These are phyloP conservation scores for Scaptomyza caliginosa DNA, from an alignment of 2,888 invertebrate genomes.

Conservation along the genomic window DNA sequence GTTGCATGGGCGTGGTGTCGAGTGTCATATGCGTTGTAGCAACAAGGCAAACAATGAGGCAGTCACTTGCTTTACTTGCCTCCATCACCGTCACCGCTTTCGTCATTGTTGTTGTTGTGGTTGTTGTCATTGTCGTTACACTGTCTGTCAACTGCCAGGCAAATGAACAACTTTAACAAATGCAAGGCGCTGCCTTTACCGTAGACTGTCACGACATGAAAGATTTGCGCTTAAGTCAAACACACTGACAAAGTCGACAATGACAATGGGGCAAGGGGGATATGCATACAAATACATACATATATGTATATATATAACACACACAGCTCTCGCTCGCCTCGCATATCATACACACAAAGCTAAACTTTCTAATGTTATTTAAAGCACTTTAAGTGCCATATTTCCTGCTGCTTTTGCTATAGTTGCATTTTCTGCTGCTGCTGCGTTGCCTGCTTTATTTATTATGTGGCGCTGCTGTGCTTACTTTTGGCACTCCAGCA, in stretches of 20 bases:
- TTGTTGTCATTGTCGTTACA: slow-evolving; percentile 20
- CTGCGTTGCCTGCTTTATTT: slow-evolving; percentile 65
- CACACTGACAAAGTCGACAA: slow-evolving; percentile 74
- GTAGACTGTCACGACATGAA: slow-evolving; percentile 72
- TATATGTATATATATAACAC: background rate
- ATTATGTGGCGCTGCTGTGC: slow-evolving; percentile 76
- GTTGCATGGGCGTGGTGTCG: slow-evolving; percentile 64
- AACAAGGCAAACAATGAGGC: slow-evolving; percentile 73
- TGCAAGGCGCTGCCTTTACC: slow-evolving; percentile 59
- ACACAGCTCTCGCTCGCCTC: slow-evolving; percentile 9
- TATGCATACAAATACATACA: background rate
- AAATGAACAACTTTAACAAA: slow-evolving; percentile 79
- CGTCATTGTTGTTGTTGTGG: slow-evolving; percentile 16
- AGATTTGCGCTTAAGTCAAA: slow-evolving; percentile 74
- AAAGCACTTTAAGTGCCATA: slow-evolving; percentile 79
- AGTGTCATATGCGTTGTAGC: slow-evolving; percentile 78
- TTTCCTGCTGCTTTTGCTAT: slow-evolving; percentile 59
- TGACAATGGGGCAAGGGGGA: slow-evolving; percentile 23
- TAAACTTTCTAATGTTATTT: slow-evolving; percentile 79
- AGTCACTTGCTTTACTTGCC: slow-evolving; percentile 35
- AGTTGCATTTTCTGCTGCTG: slow-evolving; percentile 19
- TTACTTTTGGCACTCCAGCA: slow-evolving; percentile 76
- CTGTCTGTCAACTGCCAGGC: slow-evolving; percentile 70
- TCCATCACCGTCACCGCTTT: background rate
- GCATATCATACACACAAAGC: slow-evolving; percentile 39